Percentiles rank a stretch among this genome's conserved stretches.
These are phyloP conservation scores for Chironomus striatipennis DNA, from an alignment of 1,140 invertebrate genomes.

Conservation along the genomic window DNA sequence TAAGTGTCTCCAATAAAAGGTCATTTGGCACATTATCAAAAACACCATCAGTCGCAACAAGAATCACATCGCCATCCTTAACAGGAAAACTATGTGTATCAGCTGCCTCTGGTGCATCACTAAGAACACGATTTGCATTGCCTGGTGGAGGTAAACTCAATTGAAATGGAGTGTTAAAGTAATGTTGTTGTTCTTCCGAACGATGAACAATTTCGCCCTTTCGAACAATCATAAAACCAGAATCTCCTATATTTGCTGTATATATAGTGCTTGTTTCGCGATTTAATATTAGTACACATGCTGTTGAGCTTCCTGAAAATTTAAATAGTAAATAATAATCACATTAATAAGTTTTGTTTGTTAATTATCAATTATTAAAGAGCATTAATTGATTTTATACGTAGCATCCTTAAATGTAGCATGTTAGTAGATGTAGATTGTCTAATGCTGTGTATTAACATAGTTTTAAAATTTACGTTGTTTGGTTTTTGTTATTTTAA, in stretches of 20 bases:
- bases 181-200: slow-evolving; percentile 94
- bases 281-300: slow-evolving; percentile 89
- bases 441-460: no score
- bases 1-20: slow-evolving; percentile 51
- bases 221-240: slow-evolving; percentile 89
- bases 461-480: no score
- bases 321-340: slow-evolving; percentile 27
- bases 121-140: slow-evolving; percentile 71
- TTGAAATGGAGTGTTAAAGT: slow-evolving; percentile 98
- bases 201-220: slow-evolving; percentile 78
- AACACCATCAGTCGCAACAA: slow-evolving; percentile 93
- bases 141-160: slow-evolving; percentile 86
- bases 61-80: slow-evolving; percentile 89
- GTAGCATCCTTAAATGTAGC: no score
- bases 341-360: no score
- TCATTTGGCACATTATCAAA: slow-evolving; percentile 95
- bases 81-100: slow-evolving; percentile 85
- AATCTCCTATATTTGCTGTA: slow-evolving; percentile 97
- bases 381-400: no score
- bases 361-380: no score
- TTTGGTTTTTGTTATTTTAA: no score
- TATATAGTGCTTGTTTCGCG: slow-evolving; percentile 81
- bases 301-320: slow-evolving; percentile 84
- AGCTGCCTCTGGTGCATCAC: slow-evolving; percentile 87
- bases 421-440: no score